Percentiles rank a stretch among this genome's conserved stretches.
Conservation (phyloP, 2,797 vertebrate species). For the Podargus strigoides region DNA sequence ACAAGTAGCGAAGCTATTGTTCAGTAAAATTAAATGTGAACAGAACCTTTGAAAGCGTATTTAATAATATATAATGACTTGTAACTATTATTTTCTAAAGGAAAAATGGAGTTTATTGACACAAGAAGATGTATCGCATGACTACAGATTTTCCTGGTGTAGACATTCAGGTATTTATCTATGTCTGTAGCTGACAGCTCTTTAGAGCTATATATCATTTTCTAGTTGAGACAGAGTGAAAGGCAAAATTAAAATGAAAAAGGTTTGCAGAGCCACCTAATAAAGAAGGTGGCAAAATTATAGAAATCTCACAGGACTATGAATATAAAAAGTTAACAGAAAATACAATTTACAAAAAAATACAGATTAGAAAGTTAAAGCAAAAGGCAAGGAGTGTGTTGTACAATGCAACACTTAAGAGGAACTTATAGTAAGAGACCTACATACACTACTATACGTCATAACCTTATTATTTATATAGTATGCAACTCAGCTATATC, state of each 20-base stretch:
- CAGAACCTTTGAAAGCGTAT: neutral
- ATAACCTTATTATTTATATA: neutral
- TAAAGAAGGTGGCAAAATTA: neutral
- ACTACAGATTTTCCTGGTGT: neutral
- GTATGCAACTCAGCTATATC: neutral
- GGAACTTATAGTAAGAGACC: neutral
- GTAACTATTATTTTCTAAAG: neutral
- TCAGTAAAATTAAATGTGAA: neutral
- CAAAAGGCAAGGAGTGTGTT: neutral
- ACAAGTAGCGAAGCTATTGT: neutral
- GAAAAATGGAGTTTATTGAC: neutral
- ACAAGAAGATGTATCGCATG: neutral
- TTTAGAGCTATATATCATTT: neutral
- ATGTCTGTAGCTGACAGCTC: neutral
- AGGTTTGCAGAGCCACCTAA: neutral
- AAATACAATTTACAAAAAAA: neutral
- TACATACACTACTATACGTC: neutral
- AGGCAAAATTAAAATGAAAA: neutral
- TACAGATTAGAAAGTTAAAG: neutral
- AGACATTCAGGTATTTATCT: neutral
- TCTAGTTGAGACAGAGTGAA: neutral
- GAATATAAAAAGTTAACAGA: neutral
- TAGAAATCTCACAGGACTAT: neutral
- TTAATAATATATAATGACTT: neutral
- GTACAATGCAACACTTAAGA: neutral